Base-by-base conservation (phyloP, 2,797 vertebrate species). In the Heterohyrax brucei region DNA sequence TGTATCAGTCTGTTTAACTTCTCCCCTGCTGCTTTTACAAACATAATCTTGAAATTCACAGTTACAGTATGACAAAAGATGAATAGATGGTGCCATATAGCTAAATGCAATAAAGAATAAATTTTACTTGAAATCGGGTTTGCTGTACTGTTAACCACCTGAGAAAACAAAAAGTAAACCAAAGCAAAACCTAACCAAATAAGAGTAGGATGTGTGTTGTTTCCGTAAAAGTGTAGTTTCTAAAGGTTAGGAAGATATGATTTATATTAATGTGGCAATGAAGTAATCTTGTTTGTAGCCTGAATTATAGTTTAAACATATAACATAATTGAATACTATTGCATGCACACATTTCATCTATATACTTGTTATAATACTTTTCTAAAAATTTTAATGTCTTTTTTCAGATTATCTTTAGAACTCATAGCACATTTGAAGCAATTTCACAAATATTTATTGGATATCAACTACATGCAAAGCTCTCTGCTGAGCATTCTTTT, bases 391-490 rank as follows among this genome's bases (percentile, higher is more conserved):
- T 89, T 66, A 91, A 80, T 93, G 80, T 82, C 78, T 75, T 76
- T 22, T 72, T 80, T 22, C 13, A 19, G 64, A 12, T 30, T 61
- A 3, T 82, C 39, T 79, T 78, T 28, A 95, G n/a, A 86, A 86
- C 28, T 21, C 64, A 88, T 12, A 30, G 18, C 22, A 7, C 22
- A 56, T 70, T 83, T 16, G 88, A 82, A 91, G 68, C 44, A 85
- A 90, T 82, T 95, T 66, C 46, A 78, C 87, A 94, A 91, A 81
- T 95, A 91, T 87, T 94, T 93, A 84, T 62, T 89, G 89, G 68
- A 56, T 96, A 62, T 82, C 96, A 95, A 93, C 79, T 95, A 91
- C 61, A 73, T 87, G 68, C 48, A 87, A 93, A 66, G 68, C 64
- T 91, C 30, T 82, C 5, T 68, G 46, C 81, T 87, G 72, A 93